Evolutionary conservation across 92 coral and sea anemone species (phyloP).

Genomic region (Montipora capitata): DNA sequence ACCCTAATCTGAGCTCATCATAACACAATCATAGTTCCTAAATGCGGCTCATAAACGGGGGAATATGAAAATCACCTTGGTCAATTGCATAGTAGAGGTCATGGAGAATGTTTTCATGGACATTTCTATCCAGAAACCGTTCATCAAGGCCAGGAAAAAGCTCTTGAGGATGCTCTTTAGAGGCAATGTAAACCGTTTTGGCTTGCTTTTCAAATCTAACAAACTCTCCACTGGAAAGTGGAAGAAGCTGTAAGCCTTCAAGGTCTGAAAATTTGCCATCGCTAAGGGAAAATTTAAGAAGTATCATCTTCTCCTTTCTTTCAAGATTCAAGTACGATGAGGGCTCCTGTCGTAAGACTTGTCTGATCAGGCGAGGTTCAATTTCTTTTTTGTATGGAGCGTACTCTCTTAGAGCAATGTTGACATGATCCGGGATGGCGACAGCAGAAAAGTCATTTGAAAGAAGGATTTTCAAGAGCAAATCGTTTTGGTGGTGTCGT

Average conservation of each 20-base stretch:
- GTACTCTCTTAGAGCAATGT: slow-evolving; percentile 2
- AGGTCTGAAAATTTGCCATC: slow-evolving; percentile 65
- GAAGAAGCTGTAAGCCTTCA: slow-evolving; percentile 76
- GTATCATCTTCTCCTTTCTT: slow-evolving; percentile 60
- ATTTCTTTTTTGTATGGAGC: not conserved
- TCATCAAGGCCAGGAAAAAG: slow-evolving; percentile 83
- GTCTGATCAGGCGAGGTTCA: not conserved
- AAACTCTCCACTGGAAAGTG: slow-evolving; percentile 75
- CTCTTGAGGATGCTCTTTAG: slow-evolving; percentile 71
- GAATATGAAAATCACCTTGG: slow-evolving; percentile 20
- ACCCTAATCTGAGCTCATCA: too few relatives aligned
- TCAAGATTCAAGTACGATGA: slow-evolving; percentile 41
- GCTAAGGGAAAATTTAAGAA: slow-evolving; percentile 75
- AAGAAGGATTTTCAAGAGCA: slow-evolving; percentile 19
- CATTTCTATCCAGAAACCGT: slow-evolving; percentile 64
- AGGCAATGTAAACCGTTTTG: slow-evolving; percentile 63
- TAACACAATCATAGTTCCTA: too few relatives aligned
- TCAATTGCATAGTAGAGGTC: slow-evolving; percentile 49
- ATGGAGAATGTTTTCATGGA: slow-evolving; percentile 35
- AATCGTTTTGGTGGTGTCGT: not conserved
- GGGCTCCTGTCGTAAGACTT: not conserved
- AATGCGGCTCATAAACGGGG: too few relatives aligned
- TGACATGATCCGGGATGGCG: slow-evolving; percentile 62
- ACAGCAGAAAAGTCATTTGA: slow-evolving; percentile 47
- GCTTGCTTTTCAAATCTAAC: slow-evolving; percentile 34